A percentile compares a stretch with the other conserved stretches of the same genome.
These are phyloP conservation scores for Danaus melanippus DNA, from an alignment of 1,140 invertebrate genomes.

Conservation along the genomic window DNA sequence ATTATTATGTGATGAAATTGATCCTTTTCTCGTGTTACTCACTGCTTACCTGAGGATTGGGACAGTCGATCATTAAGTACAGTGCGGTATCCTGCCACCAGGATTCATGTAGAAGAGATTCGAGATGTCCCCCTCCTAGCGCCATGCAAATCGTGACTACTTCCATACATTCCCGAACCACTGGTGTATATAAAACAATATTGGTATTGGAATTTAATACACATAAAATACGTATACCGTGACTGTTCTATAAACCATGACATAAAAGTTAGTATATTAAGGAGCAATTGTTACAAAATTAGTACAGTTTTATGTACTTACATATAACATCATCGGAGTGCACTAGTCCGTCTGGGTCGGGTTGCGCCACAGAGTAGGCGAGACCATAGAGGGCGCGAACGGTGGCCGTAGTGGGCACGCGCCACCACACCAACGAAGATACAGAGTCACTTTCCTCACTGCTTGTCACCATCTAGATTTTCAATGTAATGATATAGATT, in stretches of 20 bases:
- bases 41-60: slow-evolving; percentile 71
- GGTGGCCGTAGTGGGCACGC: slow-evolving; percentile 53
- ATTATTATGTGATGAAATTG: not conserved
- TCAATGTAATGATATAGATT: slow-evolving; percentile 5
- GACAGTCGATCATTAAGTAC: slow-evolving; percentile 88
- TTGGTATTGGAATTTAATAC: not conserved
- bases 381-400: slow-evolving; percentile 60
- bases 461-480: slow-evolving; percentile 45
- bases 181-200: slow-evolving; percentile 36
- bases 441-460: slow-evolving; percentile 52
- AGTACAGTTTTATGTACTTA: slow-evolving; percentile 28
- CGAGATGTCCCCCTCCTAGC: slow-evolving; percentile 86
- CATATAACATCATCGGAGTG: slow-evolving; percentile 64
- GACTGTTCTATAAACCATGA: too few relatives aligned
- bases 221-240: too few relatives aligned
- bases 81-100: slow-evolving; percentile 90
- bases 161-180: slow-evolving; percentile 94
- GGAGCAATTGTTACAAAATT: too few relatives aligned
- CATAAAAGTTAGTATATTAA: not conserved
- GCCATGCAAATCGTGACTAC: slow-evolving; percentile 91
- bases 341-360: slow-evolving; percentile 37
- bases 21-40: not conserved
- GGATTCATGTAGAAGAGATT: slow-evolving; percentile 80
- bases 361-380: slow-evolving; percentile 48
- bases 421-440: slow-evolving; percentile 59